Conservation (phyloP, 2,888 invertebrate genomes). For the Emmelina monodactyla region DNA sequence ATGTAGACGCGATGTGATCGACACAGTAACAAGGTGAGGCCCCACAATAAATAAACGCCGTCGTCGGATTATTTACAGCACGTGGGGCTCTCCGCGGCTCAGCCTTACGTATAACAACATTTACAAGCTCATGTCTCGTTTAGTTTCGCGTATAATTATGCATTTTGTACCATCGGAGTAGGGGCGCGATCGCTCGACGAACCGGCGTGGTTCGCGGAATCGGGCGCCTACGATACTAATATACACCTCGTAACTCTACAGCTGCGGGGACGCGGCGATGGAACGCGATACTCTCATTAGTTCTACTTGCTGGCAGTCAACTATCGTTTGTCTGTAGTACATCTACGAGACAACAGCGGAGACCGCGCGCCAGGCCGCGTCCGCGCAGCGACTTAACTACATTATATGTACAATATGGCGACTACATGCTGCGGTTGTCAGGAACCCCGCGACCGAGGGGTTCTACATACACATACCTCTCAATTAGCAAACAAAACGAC, state of each 20-base stretch:
- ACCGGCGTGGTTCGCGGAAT: conserved; percentile 36
- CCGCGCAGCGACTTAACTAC: background rate
- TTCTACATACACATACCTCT: too few species aligned
- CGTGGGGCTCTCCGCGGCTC: background rate
- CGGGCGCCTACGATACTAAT: conserved; percentile 38
- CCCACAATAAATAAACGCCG: conserved; percentile 15
- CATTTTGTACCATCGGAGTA: conserved; percentile 51
- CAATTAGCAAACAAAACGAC: too few species aligned
- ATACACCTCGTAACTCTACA: conserved; percentile 23
- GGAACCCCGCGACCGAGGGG: too few species aligned
- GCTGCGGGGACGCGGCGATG: background rate
- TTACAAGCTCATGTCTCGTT: conserved; percentile 17
- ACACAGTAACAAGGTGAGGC: conserved; percentile 30
- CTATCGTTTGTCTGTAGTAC: too few species aligned
- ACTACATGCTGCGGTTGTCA: too few species aligned
- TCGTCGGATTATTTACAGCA: conserved; percentile 6
- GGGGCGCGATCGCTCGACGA: conserved; percentile 32
- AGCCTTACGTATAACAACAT: conserved; percentile 6
- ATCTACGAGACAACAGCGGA: too few species aligned
- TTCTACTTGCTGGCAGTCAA: too few species aligned
- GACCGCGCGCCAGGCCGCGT: background rate
- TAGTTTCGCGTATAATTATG: conserved; percentile 33
- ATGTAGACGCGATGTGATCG: conserved; percentile 35
- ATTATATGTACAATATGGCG: too few species aligned
- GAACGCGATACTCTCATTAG: too few species aligned